These are phyloP conservation scores for Probaryconus sp. DNA, from an alignment of 1,140 invertebrate species.

Conservation along the genomic window DNA sequence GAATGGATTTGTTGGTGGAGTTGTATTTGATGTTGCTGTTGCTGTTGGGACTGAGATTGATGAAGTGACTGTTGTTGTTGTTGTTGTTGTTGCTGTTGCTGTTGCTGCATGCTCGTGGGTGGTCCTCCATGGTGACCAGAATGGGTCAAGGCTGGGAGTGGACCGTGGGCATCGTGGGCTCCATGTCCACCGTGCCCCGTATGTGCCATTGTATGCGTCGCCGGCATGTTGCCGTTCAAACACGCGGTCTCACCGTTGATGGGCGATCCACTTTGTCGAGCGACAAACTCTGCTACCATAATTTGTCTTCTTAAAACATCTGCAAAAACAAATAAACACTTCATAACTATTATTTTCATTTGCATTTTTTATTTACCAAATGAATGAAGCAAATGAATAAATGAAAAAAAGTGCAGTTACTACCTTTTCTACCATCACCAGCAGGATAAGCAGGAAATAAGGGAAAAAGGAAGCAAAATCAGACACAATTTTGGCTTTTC, in stretches of 20 bases:
- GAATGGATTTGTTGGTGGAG: constrained; percentile 64
- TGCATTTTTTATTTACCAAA: too few species aligned
- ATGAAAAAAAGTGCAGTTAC: too few species aligned
- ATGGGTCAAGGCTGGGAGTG: constrained; percentile 70
- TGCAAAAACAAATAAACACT: constrained; percentile 70
- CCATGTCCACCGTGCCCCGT: constrained; percentile 71
- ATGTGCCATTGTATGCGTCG: constrained; percentile 77
- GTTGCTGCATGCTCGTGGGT: constrained; percentile 59
- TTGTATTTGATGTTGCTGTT: constrained; percentile 62
- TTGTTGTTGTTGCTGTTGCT: constrained; percentile 61
- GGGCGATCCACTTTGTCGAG: constrained; percentile 84
- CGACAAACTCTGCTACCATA: constrained; percentile 91
- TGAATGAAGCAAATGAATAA: too few species aligned
- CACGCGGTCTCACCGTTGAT: constrained; percentile 83
- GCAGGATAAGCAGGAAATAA: too few species aligned
- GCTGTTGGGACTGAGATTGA: constrained; percentile 60
- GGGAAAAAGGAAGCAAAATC: too few species aligned
- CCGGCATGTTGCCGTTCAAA: constrained; percentile 80
- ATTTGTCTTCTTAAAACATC: constrained; percentile 86
- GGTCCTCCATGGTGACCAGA: constrained; percentile 63
- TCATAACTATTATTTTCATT: too few species aligned
- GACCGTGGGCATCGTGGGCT: constrained; percentile 67
- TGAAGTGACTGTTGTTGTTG: constrained; percentile 59
- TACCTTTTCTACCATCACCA: too few species aligned
- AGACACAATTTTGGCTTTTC: too few species aligned